Conservation (phyloP, 2,888 invertebrate genomes). For the Melikaiella ostensackeni region DNA sequence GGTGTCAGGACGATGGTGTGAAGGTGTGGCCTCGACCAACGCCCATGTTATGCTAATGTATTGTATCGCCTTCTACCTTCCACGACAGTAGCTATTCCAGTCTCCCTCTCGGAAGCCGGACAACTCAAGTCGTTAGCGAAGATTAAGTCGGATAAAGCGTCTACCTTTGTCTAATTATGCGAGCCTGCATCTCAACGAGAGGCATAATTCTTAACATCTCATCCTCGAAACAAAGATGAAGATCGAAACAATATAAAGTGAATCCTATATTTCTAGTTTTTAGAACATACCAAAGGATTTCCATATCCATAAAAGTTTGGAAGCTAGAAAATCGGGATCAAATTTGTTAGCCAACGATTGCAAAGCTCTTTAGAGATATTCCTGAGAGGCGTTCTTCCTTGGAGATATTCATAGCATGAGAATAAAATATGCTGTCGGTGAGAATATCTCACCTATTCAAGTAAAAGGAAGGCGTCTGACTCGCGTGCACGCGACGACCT, state of each 20-base stretch:
- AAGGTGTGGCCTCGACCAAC: slow-evolving; percentile 68
- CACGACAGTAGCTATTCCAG: slow-evolving; percentile 52
- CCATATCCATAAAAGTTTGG: neutral
- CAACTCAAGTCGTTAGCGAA: slow-evolving; percentile 59
- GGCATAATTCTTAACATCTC: neutral
- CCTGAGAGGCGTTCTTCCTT: slow-evolving; percentile 31
- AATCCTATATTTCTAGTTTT: neutral
- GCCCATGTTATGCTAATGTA: slow-evolving; percentile 73
- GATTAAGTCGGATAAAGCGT: slow-evolving; percentile 66
- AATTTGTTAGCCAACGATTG: slow-evolving; percentile 4
- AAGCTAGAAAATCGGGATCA: neutral
- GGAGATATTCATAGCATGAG: slow-evolving; percentile 31
- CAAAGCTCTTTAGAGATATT: slow-evolving; percentile 23
- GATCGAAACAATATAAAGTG: neutral
- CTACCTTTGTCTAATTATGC: slow-evolving; percentile 44
- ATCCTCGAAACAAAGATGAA: neutral
- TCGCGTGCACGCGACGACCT: slow-evolving; percentile 72
- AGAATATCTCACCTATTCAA: slow-evolving; percentile 61
- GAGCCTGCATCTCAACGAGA: slow-evolving; percentile 6
- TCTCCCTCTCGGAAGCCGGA: slow-evolving; percentile 47
- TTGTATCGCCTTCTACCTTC: slow-evolving; percentile 49
- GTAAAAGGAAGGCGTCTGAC: slow-evolving; percentile 67
- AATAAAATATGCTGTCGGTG: slow-evolving; percentile 38
- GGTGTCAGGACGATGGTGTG: slow-evolving; percentile 49
- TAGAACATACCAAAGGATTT: too few species aligned